Conservation (phyloP, 37 sponge, comb jelly and placozoan species). For the Oscarella lobularis region DNA sequence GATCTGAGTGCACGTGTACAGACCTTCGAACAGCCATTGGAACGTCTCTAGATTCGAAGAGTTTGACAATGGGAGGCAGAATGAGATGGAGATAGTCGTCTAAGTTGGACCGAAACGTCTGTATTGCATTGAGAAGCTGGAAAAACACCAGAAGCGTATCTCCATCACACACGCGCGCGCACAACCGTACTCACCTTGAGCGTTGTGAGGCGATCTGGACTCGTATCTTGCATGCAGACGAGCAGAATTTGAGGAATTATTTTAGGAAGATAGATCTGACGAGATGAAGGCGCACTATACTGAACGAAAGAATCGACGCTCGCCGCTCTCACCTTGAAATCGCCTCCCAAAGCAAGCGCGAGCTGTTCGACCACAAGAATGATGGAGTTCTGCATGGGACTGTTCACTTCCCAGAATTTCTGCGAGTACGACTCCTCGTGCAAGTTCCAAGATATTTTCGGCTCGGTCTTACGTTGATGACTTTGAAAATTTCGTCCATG, state of each 20-base stretch:
- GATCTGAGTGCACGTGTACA: conserved; percentile 6
- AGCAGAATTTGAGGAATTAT: conserved; percentile 63
- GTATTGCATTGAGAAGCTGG: conserved; percentile 71
- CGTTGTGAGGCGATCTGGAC: conserved; percentile 48
- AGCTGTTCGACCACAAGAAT: conserved; percentile 72
- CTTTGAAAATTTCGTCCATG: conserved; percentile 72
- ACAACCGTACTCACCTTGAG: conserved; percentile 70
- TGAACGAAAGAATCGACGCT: too few species aligned
- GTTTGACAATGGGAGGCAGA: conserved; percentile 75
- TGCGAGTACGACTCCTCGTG: background rate
- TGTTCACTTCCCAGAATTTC: conserved; percentile 43
- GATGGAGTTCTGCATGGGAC: conserved; percentile 74
- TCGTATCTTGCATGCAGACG: conserved; percentile 66
- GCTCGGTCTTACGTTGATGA: conserved; percentile 25
- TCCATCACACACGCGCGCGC: background rate
- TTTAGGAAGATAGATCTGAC: conserved; percentile 42
- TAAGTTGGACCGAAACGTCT: conserved; percentile 77
- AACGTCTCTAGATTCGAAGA: conserved; percentile 37
- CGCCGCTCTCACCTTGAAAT: conserved; percentile 52
- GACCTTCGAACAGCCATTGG: conserved; percentile 41
- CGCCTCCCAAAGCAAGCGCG: conserved; percentile 68
- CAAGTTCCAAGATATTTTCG: background rate
- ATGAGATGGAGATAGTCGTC: conserved; percentile 91
- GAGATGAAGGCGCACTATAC: background rate
- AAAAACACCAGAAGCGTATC: background rate